Conservation (phyloP, 2,113 vertebrate genomes). For the Pseudonaja textilis region DNA sequence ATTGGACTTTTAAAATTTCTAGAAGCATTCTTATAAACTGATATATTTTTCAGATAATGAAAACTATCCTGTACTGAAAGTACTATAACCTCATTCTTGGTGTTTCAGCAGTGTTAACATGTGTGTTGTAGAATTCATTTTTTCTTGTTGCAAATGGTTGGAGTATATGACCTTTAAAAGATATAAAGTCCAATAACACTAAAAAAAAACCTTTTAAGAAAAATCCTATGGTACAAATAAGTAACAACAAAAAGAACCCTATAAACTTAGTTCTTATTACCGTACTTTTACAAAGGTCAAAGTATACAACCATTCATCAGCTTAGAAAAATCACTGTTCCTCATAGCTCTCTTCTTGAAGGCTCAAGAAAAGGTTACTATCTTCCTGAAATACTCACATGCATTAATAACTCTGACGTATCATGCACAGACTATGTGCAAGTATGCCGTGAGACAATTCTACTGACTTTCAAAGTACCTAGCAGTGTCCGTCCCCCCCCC, state of each 20-base stretch:
- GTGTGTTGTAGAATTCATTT: background rate
- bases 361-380: conserved; percentile 7
- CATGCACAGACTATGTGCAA: background rate
- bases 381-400: background rate
- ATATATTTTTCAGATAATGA: background rate
- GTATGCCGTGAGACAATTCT: background rate
- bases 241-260: background rate
- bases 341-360: conserved; percentile 12
- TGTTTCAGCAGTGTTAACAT: background rate
- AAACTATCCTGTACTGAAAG: background rate
- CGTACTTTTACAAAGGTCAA: conserved; percentile 14
- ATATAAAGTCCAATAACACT: background rate
- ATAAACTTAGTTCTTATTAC: background rate
- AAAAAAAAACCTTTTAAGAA: background rate
- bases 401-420: background rate
- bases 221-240: background rate
- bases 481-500: background rate
- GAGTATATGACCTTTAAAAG: background rate
- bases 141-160: background rate
- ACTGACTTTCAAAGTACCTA: background rate
- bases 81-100: background rate
- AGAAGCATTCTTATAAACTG: background rate
- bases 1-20: background rate
- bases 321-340: background rate
- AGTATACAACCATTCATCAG: background rate